A percentile compares a stretch with the other conserved stretches of the same genome.
phyloP scores from a whole-genome alignment of 1,140 invertebrate genomes.

The Neoseiulus cucumeris region DNA sequence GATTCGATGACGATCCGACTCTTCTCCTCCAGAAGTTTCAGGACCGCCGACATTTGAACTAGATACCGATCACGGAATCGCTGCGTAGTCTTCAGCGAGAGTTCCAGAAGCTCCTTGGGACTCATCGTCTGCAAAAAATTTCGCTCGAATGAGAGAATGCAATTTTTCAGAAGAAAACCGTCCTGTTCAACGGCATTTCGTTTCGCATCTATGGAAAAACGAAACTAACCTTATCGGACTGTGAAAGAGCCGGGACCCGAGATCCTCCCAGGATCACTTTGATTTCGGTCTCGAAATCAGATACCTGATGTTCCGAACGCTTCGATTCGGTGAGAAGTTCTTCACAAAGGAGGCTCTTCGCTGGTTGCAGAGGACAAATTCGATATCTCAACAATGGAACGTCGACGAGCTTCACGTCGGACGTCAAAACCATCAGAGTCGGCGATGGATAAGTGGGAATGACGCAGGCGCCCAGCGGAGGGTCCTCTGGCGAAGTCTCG shows the following conservation, averaged over 20 bases:
- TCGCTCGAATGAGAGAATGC: too few relatives aligned
- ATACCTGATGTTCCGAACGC: neutral
- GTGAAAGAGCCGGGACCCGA: neutral
- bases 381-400: neutral
- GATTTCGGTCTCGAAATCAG: neutral
- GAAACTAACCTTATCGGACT: neutral
- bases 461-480: neutral
- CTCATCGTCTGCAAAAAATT: neutral
- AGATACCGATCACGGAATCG: neutral
- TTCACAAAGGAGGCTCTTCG: neutral
- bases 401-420: neutral
- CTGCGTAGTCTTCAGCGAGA: neutral
- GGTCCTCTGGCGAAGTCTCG: neutral
- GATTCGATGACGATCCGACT: neutral
- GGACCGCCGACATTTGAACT: neutral
- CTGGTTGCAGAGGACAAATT: neutral
- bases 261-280: neutral
- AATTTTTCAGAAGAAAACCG: too few relatives aligned
- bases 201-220: too few relatives aligned
- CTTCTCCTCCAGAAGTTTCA: neutral
- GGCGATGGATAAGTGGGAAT: neutral
- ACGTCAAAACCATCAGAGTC: neutral
- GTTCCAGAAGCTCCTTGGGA: neutral
- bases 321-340: neutral
- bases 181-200: too few relatives aligned